Evolutionary conservation across 2,888 invertebrate genomes (phyloP).

Genomic region (Lochmaea crataegi): DNA sequence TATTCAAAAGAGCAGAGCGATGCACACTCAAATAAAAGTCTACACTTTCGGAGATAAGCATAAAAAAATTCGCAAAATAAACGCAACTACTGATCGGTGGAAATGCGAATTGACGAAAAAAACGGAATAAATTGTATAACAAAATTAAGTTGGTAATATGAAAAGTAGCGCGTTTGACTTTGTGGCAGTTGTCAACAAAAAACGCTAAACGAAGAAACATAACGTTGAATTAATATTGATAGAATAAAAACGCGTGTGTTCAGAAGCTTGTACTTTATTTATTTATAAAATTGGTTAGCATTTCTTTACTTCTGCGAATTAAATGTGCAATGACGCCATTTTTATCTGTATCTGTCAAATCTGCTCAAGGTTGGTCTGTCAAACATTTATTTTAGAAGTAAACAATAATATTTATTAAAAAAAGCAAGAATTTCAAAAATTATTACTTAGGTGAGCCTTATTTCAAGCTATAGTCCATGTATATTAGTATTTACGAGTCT

Average conservation of each 20-base stretch:
- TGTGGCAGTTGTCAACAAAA: constrained; percentile 54
- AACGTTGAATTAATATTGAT: constrained; percentile 13
- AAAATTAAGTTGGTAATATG: constrained; percentile 43
- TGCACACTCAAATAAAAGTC: no score
- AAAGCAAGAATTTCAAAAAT: constrained; percentile 36
- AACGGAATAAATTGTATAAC: not conserved
- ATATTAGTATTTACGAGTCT: constrained; percentile 4
- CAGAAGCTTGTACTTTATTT: not conserved
- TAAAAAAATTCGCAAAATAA: not conserved
- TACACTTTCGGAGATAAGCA: no score
- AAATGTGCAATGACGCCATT: constrained; percentile 57
- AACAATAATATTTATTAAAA: constrained; percentile 59
- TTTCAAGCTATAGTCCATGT: constrained; percentile 15
- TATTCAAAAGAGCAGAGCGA: no score
- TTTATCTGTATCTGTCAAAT: constrained; percentile 59
- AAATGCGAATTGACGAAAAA: not conserved
- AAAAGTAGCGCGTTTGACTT: constrained; percentile 58
- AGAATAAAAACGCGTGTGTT: not conserved
- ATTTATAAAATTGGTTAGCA: not conserved
- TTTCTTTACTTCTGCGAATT: constrained; percentile 20
- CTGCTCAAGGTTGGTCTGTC: constrained; percentile 57
- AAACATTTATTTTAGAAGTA: constrained; percentile 59
- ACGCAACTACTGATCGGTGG: not conserved
- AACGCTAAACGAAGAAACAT: constrained; percentile 24
- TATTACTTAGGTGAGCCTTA: constrained; percentile 19